Conservation (phyloP, 1,140 invertebrate species). For the Drosophila watanabei region DNA sequence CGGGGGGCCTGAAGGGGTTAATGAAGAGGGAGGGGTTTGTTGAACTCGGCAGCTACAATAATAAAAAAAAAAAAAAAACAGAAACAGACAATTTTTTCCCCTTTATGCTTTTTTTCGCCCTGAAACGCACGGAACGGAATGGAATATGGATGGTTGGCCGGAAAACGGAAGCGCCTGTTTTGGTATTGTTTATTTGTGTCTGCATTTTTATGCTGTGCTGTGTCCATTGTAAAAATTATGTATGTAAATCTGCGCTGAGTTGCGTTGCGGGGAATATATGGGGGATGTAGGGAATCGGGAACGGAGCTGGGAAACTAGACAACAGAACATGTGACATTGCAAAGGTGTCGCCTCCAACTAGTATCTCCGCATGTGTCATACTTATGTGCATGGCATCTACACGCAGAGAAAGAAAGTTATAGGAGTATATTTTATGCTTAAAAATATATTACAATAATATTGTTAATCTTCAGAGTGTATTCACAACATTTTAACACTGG, state of each 20-base stretch:
- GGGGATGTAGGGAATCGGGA: constrained; percentile 5
- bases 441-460: neutral
- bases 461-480: neutral
- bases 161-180: constrained; percentile 77
- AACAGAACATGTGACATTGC: constrained; percentile 27
- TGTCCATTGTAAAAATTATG: constrained; percentile 61
- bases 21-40: constrained; percentile 26
- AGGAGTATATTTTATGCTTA: neutral
- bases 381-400: constrained; percentile 16
- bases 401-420: constrained; percentile 2
- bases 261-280: constrained; percentile 9
- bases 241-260: constrained; percentile 54
- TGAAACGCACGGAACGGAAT: constrained; percentile 8
- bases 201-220: constrained; percentile 52
- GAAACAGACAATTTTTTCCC: constrained; percentile 20
- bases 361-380: constrained; percentile 37
- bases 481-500: too few species aligned
- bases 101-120: constrained; percentile 40
- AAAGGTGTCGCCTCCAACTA: constrained; percentile 64
- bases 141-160: constrained; percentile 43
- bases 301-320: constrained; percentile 19
- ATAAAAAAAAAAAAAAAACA: neutral
- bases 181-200: constrained; percentile 66
- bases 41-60: constrained; percentile 30
- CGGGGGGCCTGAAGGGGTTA: constrained; percentile 24